Conservation (phyloP, 2,113 vertebrate species). For the Siphamia tubifer region DNA sequence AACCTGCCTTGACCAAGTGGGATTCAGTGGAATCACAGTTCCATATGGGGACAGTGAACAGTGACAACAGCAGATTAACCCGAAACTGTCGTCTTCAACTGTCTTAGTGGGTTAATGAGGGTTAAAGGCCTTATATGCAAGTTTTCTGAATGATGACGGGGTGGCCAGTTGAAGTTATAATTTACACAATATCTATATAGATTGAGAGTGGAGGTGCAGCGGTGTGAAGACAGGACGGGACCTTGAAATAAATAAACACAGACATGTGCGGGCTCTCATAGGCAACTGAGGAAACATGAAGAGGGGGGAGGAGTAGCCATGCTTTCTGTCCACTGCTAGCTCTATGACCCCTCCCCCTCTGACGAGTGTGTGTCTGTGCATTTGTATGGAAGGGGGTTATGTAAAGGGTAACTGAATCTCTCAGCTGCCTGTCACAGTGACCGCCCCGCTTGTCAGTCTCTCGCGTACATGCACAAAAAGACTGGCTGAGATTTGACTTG, state of each 20-base stretch:
- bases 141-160: background rate
- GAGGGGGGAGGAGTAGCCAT: conserved; percentile 36
- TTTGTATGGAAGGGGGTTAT: conserved; percentile 71
- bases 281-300: conserved; percentile 8
- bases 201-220: background rate
- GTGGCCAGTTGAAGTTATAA: background rate
- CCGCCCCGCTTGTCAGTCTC: conserved; percentile 16
- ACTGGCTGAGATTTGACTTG: conserved; percentile 39
- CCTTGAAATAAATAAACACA: background rate
- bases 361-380: conserved; percentile 18
- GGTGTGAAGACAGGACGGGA: background rate
- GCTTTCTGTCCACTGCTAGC: conserved; percentile 41
- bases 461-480: conserved; percentile 1
- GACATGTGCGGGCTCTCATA: no score
- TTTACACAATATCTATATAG: no score
- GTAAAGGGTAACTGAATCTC: conserved; percentile 79
- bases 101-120: background rate
- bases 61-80: background rate
- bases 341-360: conserved; percentile 66
- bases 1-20: background rate
- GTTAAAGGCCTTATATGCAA: no score
- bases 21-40: conserved; percentile 6
- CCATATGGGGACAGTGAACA: background rate
- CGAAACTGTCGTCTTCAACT: background rate
- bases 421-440: conserved; percentile 54